A percentile compares a stretch with the other conserved stretches of the same genome.
Evolutionary conservation across 2,888 invertebrate species (phyloP).

Genomic region (Beris morrisii): DNA sequence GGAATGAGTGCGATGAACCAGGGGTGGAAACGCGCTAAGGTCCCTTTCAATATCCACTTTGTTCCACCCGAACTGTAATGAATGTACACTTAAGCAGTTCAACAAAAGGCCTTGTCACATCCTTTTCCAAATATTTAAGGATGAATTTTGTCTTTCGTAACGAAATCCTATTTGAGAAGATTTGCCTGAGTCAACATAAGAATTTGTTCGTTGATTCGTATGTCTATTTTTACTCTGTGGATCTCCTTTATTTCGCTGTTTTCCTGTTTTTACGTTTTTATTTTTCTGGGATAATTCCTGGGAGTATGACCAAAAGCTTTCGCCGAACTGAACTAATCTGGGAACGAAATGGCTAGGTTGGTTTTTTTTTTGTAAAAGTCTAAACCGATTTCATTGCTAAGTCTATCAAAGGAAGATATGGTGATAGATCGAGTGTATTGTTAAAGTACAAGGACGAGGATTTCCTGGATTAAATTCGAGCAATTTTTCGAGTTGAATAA

Average conservation of each 20-base stretch:
- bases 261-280: too few relatives aligned
- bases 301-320: constrained; percentile 12
- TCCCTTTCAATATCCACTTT: constrained; percentile 20
- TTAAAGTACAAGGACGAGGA: too few relatives aligned
- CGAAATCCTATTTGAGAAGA: constrained; percentile 35
- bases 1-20: neutral
- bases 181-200: constrained; percentile 30
- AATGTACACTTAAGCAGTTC: constrained; percentile 27
- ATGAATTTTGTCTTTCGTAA: constrained; percentile 32
- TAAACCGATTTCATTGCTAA: constrained; percentile 19
- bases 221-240: too few relatives aligned
- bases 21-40: neutral
- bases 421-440: too few relatives aligned
- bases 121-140: constrained; percentile 33
- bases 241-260: too few relatives aligned
- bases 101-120: constrained; percentile 22
- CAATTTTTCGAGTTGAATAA: too few relatives aligned
- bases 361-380: constrained; percentile 17
- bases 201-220: too few relatives aligned
- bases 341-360: constrained; percentile 5
- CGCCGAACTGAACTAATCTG: constrained; percentile 22
- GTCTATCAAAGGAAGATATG: constrained; percentile 19
- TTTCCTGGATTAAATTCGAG: too few relatives aligned
- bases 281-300: too few relatives aligned
- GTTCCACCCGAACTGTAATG: constrained; percentile 27